These are phyloP conservation scores for Oreonectes daqikongensis DNA, from an alignment of 2,797 vertebrate species.

Conservation along the genomic window DNA sequence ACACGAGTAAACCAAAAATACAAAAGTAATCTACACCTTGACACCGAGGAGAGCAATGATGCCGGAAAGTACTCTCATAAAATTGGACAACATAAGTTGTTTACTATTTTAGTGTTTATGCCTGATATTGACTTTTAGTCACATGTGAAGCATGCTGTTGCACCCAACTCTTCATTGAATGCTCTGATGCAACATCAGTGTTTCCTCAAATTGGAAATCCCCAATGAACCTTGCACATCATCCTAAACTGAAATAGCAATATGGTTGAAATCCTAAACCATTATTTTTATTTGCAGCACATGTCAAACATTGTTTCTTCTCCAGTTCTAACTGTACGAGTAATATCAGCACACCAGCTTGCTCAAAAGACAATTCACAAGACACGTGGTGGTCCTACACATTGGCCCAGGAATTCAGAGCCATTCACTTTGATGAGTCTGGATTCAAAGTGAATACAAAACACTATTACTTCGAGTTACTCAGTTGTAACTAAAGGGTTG, in stretches of 20 bases:
- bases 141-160: constrained; percentile 21
- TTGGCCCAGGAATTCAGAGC: neutral
- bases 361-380: neutral
- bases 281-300: neutral
- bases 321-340: too few species aligned
- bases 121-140: constrained; percentile 6
- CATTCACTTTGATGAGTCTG: neutral
- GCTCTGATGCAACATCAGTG: constrained; percentile 3
- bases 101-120: neutral
- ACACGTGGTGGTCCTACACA: neutral
- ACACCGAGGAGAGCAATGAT: neutral
- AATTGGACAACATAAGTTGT: neutral
- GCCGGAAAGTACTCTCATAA: neutral
- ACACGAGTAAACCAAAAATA: neutral
- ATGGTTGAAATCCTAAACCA: neutral
- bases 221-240: neutral
- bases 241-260: neutral
- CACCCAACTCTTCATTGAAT: constrained; percentile 12
- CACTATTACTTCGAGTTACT: constrained; percentile 41
- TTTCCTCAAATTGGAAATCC: constrained; percentile 24
- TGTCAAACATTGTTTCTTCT: too few species aligned
- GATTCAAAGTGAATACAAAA: constrained; percentile 25
- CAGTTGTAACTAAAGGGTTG: constrained; percentile 34
- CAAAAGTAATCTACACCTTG: too few species aligned
- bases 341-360: neutral